Percentiles rank a stretch among this genome's conserved stretches.
These are phyloP conservation scores for Diabrotica balteata DNA, from an alignment of 2,888 invertebrate species.

Conservation along the genomic window DNA sequence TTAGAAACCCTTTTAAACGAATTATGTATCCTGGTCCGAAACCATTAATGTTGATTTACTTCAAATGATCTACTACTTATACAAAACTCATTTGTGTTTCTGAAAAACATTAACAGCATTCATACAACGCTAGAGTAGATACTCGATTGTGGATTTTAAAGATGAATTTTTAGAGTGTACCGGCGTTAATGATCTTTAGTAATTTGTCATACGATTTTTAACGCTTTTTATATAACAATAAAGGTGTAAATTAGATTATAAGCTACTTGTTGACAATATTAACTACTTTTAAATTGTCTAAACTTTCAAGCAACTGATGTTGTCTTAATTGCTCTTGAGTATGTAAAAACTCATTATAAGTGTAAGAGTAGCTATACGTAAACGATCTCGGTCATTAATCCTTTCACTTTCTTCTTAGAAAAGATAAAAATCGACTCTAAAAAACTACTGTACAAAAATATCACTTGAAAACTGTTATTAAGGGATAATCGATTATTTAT, in stretches of 20 bases:
- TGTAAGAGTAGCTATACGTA: background rate
- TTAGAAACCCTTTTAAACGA: constrained; percentile 61
- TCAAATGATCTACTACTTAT: constrained; percentile 44
- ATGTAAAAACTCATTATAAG: constrained; percentile 13
- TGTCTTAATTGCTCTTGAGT: constrained; percentile 12
- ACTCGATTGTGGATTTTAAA: background rate
- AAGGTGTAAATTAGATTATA: constrained; percentile 12
- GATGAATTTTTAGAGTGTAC: constrained; percentile 13
- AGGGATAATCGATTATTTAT: too few species aligned
- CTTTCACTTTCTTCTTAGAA: constrained; percentile 4
- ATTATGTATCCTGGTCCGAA: constrained; percentile 56
- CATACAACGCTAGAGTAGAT: constrained; percentile 31
- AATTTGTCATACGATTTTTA: constrained; percentile 28
- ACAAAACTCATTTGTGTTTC: constrained; percentile 26
- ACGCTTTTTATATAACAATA: constrained; percentile 22
- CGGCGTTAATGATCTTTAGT: constrained; percentile 17
- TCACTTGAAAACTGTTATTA: too few species aligned
- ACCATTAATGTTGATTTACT: constrained; percentile 58
- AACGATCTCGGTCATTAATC: background rate
- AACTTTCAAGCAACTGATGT: constrained; percentile 5
- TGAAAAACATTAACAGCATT: constrained; percentile 42
- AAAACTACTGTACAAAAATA: too few species aligned
- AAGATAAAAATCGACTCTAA: background rate
- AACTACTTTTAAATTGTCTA: constrained; percentile 24
- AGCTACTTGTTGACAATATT: constrained; percentile 21